Evolutionary conservation across 2,797 vertebrate species (phyloP).

Genomic region (Enteromius viviparus): DNA sequence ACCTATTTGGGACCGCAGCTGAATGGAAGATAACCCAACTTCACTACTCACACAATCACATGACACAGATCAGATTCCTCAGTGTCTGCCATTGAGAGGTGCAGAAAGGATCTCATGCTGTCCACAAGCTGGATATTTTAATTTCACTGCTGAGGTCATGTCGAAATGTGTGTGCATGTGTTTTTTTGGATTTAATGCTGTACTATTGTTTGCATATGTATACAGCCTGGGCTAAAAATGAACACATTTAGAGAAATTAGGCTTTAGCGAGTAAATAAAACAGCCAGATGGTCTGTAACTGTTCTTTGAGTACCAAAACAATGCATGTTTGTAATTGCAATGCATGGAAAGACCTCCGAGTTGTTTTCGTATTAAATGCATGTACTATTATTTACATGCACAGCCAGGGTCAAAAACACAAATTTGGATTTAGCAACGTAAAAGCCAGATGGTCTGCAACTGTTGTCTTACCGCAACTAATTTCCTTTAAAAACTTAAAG

Average conservation of each 20-base stretch:
- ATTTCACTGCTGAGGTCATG: constrained; percentile 23
- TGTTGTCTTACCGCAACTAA: neutral
- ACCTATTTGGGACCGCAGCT: neutral
- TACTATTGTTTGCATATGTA: neutral
- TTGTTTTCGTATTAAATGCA: neutral
- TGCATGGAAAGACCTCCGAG: neutral
- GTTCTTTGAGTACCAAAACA: neutral
- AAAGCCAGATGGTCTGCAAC: neutral
- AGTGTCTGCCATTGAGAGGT: constrained; percentile 7
- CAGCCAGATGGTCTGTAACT: neutral
- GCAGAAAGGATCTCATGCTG: constrained; percentile 7
- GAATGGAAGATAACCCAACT: constrained; percentile 23
- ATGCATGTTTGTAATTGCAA: neutral
- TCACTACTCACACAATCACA: constrained; percentile 24
- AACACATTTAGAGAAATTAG: neutral
- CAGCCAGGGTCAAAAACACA: neutral
- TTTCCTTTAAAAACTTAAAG: neutral
- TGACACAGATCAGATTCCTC: constrained; percentile 18
- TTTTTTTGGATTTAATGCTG: too few species aligned
- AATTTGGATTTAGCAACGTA: neutral
- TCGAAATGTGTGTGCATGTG: neutral
- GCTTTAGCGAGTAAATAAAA: neutral
- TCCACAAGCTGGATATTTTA: constrained; percentile 25
- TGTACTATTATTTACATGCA: neutral
- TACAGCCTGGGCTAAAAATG: neutral